Evolutionary conservation across 2,797 vertebrate species (phyloP).

Genomic region (Natrix natrix): DNA sequence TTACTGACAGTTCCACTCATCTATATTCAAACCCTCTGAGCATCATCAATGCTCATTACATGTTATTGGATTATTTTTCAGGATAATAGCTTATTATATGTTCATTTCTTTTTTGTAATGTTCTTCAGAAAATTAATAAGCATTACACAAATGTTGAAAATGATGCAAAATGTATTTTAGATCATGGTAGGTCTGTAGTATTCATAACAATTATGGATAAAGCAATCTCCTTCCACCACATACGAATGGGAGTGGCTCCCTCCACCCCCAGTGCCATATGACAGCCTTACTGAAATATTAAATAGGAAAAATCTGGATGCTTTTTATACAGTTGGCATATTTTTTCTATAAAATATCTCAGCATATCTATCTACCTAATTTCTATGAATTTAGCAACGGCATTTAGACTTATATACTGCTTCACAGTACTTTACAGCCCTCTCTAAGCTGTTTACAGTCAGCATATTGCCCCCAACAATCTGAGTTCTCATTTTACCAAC

Average conservation of each 20-base stretch:
- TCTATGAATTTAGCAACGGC: neutral
- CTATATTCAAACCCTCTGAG: neutral
- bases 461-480: neutral
- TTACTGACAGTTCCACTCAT: neutral
- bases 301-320: neutral
- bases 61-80: neutral
- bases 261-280: neutral
- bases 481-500: neutral
- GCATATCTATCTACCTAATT: neutral
- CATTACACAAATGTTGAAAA: neutral
- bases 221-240: neutral
- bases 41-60: neutral
- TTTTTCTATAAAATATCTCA: neutral
- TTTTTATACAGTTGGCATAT: neutral
- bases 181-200: neutral
- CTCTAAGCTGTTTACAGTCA: no score
- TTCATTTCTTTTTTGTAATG: neutral
- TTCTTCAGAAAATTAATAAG: neutral
- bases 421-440: no score
- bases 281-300: neutral
- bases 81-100: neutral
- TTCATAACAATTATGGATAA: neutral
- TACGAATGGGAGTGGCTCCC: neutral
- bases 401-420: no score
- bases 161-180: neutral